Percentiles rank a stretch among this genome's conserved stretches.
These are phyloP conservation scores for Phasia obesa DNA, from an alignment of 2,888 invertebrate genomes.

Conservation along the genomic window DNA sequence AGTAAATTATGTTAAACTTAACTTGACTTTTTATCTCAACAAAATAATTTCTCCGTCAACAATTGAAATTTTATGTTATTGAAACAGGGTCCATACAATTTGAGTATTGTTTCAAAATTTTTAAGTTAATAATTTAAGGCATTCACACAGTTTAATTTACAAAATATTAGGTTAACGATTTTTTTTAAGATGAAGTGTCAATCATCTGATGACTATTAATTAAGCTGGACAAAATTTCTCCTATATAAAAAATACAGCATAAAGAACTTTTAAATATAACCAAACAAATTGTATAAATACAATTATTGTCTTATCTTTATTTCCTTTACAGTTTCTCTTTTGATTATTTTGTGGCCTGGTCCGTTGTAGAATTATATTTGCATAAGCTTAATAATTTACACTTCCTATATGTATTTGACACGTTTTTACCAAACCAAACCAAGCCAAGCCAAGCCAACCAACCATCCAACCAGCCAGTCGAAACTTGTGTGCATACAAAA, in stretches of 20 bases:
- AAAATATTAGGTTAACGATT: no score
- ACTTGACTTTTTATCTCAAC: no score
- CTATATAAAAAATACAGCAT: not conserved
- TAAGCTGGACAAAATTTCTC: constrained; percentile 16
- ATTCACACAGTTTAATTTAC: no score
- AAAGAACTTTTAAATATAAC: constrained; percentile 6
- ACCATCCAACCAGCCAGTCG: constrained; percentile 54
- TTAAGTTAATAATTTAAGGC: no score
- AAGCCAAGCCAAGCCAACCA: no score
- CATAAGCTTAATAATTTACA: constrained; percentile 69
- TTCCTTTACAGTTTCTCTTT: constrained; percentile 17
- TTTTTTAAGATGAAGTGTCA: not conserved
- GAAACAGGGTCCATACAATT: no score
- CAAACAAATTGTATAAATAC: constrained; percentile 23
- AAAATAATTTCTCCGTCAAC: no score
- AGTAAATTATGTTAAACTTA: no score
- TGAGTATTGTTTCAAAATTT: no score
- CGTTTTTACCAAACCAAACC: constrained; percentile 62
- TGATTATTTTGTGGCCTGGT: not conserved
- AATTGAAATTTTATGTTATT: no score
- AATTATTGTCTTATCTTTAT: constrained; percentile 56
- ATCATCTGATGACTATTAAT: constrained; percentile 22
- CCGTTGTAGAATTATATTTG: constrained; percentile 48
- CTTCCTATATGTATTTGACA: constrained; percentile 68
- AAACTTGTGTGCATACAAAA: constrained; percentile 25